Percentiles rank a stretch among this genome's conserved stretches.
phyloP scores from a whole-genome alignment of 2,113 vertebrate species.

The Istiophorus platypterus region DNA sequence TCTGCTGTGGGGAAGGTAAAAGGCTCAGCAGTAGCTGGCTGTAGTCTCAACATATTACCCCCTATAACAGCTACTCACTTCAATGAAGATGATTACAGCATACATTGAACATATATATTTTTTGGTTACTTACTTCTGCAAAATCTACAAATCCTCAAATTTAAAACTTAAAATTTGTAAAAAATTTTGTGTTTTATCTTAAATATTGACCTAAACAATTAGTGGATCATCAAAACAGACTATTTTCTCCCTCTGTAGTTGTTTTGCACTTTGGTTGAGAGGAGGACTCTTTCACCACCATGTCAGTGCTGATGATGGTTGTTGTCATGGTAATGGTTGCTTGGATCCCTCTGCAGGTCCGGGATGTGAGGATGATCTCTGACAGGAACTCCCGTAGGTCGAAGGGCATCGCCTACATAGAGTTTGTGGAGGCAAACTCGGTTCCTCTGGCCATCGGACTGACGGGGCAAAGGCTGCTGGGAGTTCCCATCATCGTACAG shows the following conservation, averaged over 20 bases:
- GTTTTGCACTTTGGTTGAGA: neutral
- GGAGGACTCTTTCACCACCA: neutral
- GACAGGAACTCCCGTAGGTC: constrained; percentile 97
- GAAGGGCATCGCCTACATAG: constrained; percentile 98
- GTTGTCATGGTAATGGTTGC: neutral
- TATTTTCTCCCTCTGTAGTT: neutral
- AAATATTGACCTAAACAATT: no score
- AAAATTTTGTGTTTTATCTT: no score
- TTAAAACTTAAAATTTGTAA: no score
- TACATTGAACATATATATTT: no score
- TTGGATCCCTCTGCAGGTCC: constrained; percentile 84
- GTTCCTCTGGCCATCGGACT: constrained; percentile 97
- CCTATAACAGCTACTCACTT: no score
- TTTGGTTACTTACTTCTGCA: no score
- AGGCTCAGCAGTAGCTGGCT: no score
- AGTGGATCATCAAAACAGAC: no score
- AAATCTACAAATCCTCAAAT: no score
- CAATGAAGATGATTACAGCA: no score
- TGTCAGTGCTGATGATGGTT: neutral
- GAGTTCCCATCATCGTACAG: constrained; percentile 97
- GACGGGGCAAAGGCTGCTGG: constrained; percentile 95
- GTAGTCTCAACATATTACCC: no score
- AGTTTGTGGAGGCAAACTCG: constrained; percentile 96
- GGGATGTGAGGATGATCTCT: constrained; percentile 97
- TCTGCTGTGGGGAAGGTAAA: constrained; percentile 96